phyloP scores from a whole-genome alignment of 2,888 invertebrate genomes.

The Furcula furcula region DNA sequence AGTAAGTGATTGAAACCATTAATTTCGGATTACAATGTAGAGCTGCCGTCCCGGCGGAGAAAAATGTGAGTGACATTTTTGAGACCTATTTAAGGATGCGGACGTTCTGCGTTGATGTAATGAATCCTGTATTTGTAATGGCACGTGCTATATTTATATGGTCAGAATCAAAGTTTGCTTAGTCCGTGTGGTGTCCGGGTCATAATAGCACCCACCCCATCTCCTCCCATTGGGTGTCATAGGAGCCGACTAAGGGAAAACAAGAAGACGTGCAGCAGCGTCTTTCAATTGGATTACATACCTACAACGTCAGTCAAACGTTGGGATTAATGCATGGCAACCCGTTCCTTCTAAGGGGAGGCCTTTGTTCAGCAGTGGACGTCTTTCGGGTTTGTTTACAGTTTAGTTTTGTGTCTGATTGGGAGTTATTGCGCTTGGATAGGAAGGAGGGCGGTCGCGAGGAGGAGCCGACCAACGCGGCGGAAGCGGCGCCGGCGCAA shows the following conservation, averaged over 20 bases:
- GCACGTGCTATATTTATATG: constrained; percentile 8
- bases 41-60: constrained; percentile 65
- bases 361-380: too few relatives aligned
- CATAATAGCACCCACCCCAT: too few relatives aligned
- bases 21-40: constrained; percentile 67
- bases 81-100: constrained; percentile 16
- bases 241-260: too few relatives aligned
- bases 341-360: too few relatives aligned
- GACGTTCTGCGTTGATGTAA: constrained; percentile 21
- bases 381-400: background rate
- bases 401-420: background rate
- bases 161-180: too few relatives aligned
- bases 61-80: constrained; percentile 69
- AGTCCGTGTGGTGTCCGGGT: too few relatives aligned
- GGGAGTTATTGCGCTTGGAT: constrained; percentile 5
- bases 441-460: constrained; percentile 79
- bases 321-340: too few relatives aligned
- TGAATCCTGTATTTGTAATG: constrained; percentile 8
- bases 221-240: too few relatives aligned
- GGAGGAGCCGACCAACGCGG: constrained; percentile 72
- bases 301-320: too few relatives aligned
- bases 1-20: constrained; percentile 44
- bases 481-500: constrained; percentile 49
- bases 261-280: too few relatives aligned
- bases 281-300: too few relatives aligned